These are phyloP conservation scores for Musca vetustissima DNA, from an alignment of 1,140 invertebrate genomes.

Conservation along the genomic window DNA sequence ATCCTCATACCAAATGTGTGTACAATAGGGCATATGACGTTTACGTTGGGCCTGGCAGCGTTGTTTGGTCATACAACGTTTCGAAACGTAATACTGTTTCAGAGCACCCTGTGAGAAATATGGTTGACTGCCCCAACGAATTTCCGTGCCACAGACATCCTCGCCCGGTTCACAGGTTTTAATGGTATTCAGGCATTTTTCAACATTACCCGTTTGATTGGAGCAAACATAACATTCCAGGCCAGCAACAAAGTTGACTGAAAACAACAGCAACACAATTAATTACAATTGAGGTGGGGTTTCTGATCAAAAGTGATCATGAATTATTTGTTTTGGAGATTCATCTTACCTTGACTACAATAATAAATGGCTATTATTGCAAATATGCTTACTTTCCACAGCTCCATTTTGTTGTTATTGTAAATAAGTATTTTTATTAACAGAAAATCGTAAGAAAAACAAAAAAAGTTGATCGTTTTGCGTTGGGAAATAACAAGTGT, in stretches of 20 bases:
- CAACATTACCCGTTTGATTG: constrained; percentile 88
- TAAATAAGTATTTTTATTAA: not conserved
- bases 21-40: constrained; percentile 76
- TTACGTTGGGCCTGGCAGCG: constrained; percentile 73
- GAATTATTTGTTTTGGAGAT: no score
- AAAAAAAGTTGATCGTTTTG: not conserved
- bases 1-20: constrained; percentile 96
- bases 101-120: constrained; percentile 92
- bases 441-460: not conserved
- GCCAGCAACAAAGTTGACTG: constrained; percentile 61
- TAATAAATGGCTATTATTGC: constrained; percentile 26
- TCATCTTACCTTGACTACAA: constrained; percentile 25
- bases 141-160: constrained; percentile 86
- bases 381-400: constrained; percentile 27
- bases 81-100: constrained; percentile 94
- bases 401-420: constrained; percentile 22
- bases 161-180: constrained; percentile 84
- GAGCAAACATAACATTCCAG: constrained; percentile 95
- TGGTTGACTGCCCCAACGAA: constrained; percentile 89
- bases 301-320: no score
- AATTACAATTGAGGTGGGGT: constrained; percentile 31
- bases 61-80: constrained; percentile 81
- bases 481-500: not conserved
- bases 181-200: constrained; percentile 91
- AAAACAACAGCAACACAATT: constrained; percentile 17